These are phyloP conservation scores for Bothrops jararaca DNA, from an alignment of 2,113 vertebrate species.

Conservation along the genomic window DNA sequence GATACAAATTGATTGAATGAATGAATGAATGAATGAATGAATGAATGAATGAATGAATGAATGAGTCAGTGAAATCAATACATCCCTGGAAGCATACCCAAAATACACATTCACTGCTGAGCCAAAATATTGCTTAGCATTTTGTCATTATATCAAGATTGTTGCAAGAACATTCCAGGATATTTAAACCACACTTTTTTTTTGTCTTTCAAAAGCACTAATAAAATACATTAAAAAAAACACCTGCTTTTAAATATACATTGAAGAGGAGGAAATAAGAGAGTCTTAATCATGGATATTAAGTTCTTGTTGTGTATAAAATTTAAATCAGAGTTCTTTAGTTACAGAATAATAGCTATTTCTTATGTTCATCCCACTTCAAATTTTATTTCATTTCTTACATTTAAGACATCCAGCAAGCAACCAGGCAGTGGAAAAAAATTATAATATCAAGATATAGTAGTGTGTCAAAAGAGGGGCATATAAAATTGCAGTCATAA, in stretches of 20 bases:
- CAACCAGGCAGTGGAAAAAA: neutral
- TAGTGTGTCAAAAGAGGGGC: slow-evolving; percentile 3
- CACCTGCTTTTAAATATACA: neutral
- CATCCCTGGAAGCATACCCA: neutral
- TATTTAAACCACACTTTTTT: neutral
- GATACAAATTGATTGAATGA: neutral
- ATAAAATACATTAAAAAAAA: neutral
- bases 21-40: neutral
- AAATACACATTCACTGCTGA: neutral
- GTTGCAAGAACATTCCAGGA: neutral
- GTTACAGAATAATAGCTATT: neutral
- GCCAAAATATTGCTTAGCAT: neutral
- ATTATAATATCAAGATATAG: slow-evolving; percentile 6
- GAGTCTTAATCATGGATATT: neutral
- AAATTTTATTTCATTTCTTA: neutral
- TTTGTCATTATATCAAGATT: neutral
- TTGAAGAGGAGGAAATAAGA: neutral
- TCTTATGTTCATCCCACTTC: neutral
- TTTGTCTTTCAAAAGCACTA: neutral
- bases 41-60: neutral
- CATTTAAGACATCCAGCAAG: slow-evolving; percentile 19
- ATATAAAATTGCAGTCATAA: slow-evolving; percentile 38
- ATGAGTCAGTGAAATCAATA: neutral
- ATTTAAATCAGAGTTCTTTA: slow-evolving; percentile 19
- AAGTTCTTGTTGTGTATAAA: slow-evolving; percentile 4